Evolutionary conservation across 2,888 invertebrate species (phyloP).

Genomic region (Oligia fasciuncula): DNA sequence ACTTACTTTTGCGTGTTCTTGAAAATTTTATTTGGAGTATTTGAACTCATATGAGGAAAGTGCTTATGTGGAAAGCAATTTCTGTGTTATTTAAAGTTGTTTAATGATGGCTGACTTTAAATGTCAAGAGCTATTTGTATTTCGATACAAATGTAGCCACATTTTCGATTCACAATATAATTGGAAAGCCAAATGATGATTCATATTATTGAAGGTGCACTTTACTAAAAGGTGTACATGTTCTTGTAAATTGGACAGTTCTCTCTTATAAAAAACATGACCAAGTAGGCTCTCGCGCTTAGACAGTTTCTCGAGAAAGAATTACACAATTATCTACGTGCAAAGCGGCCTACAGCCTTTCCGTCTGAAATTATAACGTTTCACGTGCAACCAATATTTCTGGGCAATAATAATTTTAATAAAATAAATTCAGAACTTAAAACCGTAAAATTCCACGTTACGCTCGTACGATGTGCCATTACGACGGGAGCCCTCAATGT

Average conservation of each 20-base stretch:
- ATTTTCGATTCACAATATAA: slow-evolving; percentile 4
- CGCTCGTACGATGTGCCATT: slow-evolving; percentile 51
- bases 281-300: neutral
- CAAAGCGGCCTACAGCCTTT: neutral
- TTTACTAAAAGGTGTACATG: neutral
- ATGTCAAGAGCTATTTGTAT: neutral
- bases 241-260: slow-evolving; percentile 4
- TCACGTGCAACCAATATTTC: slow-evolving; percentile 50
- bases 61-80: slow-evolving; percentile 34
- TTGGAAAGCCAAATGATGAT: slow-evolving; percentile 1
- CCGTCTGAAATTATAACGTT: slow-evolving; percentile 23
- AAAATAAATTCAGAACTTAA: slow-evolving; percentile 55
- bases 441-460: slow-evolving; percentile 52
- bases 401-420: slow-evolving; percentile 53
- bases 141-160: neutral
- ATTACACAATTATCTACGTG: slow-evolving; percentile 46
- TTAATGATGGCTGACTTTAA: neutral
- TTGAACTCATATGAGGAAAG: slow-evolving; percentile 31
- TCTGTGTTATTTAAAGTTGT: neutral
- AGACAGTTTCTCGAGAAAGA: slow-evolving; percentile 15
- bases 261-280: neutral
- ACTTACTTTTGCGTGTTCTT: slow-evolving; percentile 25
- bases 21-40: neutral
- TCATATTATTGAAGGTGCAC: neutral
- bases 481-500: slow-evolving; percentile 61